A percentile compares a stretch with the other conserved stretches of the same genome.
phyloP scores from a whole-genome alignment of 1,140 invertebrate genomes.

The Tetraneura akinire region DNA sequence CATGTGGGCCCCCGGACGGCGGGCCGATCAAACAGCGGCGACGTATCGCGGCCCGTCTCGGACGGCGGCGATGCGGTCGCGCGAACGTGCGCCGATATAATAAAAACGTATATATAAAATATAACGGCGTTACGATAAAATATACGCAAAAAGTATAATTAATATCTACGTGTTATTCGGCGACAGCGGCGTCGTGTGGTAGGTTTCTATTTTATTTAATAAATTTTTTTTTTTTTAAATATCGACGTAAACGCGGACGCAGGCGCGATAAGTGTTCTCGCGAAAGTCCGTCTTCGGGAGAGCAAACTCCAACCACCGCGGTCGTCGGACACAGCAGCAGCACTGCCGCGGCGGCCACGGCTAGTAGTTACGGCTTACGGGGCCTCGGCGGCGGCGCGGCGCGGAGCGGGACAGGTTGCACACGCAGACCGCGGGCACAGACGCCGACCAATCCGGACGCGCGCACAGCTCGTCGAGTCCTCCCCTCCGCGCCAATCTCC shows the following conservation, averaged over 20 bases:
- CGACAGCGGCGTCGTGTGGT: too few relatives aligned
- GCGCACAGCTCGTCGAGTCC: conserved; percentile 42
- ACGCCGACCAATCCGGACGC: conserved; percentile 50
- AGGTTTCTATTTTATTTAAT: too few relatives aligned
- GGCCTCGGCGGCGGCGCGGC: not conserved
- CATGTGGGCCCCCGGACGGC: not conserved
- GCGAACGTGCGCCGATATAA: not conserved
- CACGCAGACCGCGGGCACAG: conserved; percentile 30
- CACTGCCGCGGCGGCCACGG: conserved; percentile 17
- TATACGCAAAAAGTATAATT: not conserved
- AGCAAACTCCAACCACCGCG: conserved; percentile 39
- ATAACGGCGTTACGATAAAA: too few relatives aligned
- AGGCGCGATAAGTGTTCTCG: conserved; percentile 26
- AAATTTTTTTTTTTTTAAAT: too few relatives aligned
- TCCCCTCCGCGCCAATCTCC: conserved; percentile 51
- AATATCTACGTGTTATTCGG: not conserved
- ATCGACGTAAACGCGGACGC: conserved; percentile 17
- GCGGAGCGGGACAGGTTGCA: conserved; percentile 42
- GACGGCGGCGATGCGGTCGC: not conserved
- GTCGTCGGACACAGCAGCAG: conserved; percentile 47
- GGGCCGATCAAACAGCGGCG: not conserved
- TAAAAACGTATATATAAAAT: too few relatives aligned
- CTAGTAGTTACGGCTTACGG: not conserved
- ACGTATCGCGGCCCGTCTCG: not conserved
- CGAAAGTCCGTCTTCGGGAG: conserved; percentile 11